Conservation (phyloP, 2,113 vertebrate genomes). For the Cranoglanis bouderius region DNA sequence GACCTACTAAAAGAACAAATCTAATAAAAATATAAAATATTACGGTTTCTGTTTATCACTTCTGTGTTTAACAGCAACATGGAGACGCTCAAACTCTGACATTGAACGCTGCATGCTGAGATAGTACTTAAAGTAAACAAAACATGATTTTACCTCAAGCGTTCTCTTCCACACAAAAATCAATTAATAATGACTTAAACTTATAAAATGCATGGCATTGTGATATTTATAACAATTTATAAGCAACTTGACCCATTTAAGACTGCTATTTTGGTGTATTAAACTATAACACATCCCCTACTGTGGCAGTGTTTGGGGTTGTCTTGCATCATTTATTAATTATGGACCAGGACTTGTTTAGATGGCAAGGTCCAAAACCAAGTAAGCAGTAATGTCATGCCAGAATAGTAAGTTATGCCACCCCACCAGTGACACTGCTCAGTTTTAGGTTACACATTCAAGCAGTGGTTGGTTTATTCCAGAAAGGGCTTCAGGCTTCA, state of each 20-base stretch:
- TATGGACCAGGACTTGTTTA: neutral
- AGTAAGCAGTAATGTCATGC: neutral
- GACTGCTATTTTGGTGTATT: neutral
- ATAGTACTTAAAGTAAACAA: neutral
- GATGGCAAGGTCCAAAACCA: neutral
- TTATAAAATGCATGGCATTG: neutral
- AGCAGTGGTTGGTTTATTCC: neutral
- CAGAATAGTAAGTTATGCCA: neutral
- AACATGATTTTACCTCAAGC: neutral
- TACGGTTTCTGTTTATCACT: neutral
- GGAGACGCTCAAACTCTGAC: neutral
- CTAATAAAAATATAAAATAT: neutral
- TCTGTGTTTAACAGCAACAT: neutral
- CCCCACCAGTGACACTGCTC: neutral
- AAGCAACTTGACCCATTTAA: neutral
- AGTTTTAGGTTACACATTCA: slow-evolving; percentile 19
- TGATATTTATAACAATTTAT: neutral
- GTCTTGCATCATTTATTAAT: neutral
- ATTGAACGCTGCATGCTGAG: neutral
- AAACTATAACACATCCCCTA: neutral
- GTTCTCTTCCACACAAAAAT: neutral
- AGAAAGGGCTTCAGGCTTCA: slow-evolving; percentile 1
- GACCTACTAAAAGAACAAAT: neutral
- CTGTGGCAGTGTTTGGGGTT: neutral
- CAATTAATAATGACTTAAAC: neutral